Percentiles rank a stretch among this genome's conserved stretches.
These are phyloP conservation scores for Panurus biarmicus DNA, from an alignment of 2,113 vertebrate species.

Conservation along the genomic window DNA sequence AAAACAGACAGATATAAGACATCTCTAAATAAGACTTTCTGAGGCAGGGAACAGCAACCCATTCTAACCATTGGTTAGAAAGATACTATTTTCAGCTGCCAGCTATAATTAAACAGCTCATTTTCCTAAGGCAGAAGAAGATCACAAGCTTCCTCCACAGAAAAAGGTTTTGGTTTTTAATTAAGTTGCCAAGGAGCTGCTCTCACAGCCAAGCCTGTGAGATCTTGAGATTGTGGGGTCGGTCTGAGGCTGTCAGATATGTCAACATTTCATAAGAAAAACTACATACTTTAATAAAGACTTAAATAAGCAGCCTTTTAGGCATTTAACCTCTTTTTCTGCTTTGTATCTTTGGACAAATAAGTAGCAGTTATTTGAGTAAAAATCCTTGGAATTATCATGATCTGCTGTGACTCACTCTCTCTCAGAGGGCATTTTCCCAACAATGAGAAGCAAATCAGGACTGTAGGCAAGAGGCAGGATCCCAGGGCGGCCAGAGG, in stretches of 20 bases:
- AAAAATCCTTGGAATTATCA: not conserved
- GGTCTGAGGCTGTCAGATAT: not conserved
- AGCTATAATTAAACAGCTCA: conserved; percentile 35
- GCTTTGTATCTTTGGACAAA: not conserved
- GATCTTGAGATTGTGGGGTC: not conserved
- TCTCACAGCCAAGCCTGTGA: not conserved
- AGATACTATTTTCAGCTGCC: conserved; percentile 38
- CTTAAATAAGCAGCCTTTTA: not conserved
- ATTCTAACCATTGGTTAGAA: not conserved
- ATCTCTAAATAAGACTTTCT: not conserved
- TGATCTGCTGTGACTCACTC: not conserved
- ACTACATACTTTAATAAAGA: not conserved
- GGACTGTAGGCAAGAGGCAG: not conserved
- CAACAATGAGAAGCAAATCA: not conserved
- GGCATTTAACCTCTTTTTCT: not conserved
- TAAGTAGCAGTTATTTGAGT: not conserved
- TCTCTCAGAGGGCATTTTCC: not conserved
- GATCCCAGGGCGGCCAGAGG: not conserved
- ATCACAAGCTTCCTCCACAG: conserved; percentile 33
- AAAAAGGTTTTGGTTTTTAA: conserved; percentile 7
- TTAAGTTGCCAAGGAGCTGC: not conserved
- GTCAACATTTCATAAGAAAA: not conserved
- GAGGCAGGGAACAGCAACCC: not conserved
- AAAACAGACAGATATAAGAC: not conserved
- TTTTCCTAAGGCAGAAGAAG: conserved; percentile 27